Base-by-base conservation (phyloP, 2,888 invertebrate species). In the Mythimna vitellina region DNA sequence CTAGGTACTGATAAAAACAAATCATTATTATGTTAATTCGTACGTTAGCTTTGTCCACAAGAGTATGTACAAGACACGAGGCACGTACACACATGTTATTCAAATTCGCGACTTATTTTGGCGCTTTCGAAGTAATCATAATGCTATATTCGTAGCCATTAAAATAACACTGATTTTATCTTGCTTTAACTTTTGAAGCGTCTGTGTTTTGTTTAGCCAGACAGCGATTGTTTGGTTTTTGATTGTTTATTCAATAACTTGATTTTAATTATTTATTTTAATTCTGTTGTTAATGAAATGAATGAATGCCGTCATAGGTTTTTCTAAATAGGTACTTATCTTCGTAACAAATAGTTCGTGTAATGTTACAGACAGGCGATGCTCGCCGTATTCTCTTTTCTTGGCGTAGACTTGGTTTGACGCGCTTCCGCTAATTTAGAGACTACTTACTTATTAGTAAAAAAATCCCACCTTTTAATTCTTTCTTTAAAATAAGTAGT, bases 1-100 rank as follows among this genome's bases (percentile, higher is more conserved):
- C 79, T 78, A 62, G 61, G 67, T 68, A 78, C 51, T 76, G 81
- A 73, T 75, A 81, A 81, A 73, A 73, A 88, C 89, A 90, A 91
- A 89, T 90, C 83, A 87, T 87, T 85, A 87, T 90, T 91, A 92
- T 93, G 91, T 85, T 91, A 92, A 93, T 92, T 90, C 83, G 70
- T 80, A 69, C 73, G 85, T 88, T 83, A 88, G 89, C 91, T 93
- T 92, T 91, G 92, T 90, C 88, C 88, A 89, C 90, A 89, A 89
- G 89, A 83, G 84, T 81, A 87, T 76, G 85, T 88, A 80, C 88
- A 91, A 92, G 93, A 89, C 81, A 70, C 75, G 80, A 62, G 83
- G 87, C 94, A 94, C 94, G 94, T 94, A 93, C 87, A 88, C 92
- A 88, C 72, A 62, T 63, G 32, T 65, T 74, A 78, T 85, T 85